phyloP scores from a whole-genome alignment of 2,797 vertebrate genomes.

The Gila robusta region DNA sequence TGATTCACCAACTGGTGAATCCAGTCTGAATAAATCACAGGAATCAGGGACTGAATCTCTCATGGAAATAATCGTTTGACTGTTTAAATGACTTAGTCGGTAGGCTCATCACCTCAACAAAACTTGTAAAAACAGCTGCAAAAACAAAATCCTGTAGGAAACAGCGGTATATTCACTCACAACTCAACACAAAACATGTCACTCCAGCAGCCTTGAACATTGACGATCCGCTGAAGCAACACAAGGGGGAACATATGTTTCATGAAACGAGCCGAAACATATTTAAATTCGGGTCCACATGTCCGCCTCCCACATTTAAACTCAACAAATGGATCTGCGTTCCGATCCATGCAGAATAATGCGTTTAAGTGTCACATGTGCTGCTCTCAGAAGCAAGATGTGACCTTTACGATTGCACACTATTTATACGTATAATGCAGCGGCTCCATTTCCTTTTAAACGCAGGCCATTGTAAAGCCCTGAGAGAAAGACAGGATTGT shows the following conservation, averaged over 20 bases:
- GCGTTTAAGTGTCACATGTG: conserved; percentile 12
- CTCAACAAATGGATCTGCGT: conserved; percentile 7
- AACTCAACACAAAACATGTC: neutral
- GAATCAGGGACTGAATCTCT: neutral
- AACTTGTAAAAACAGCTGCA: neutral
- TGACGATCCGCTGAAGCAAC: conserved; percentile 20
- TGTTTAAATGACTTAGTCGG: neutral
- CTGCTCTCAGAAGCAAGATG: neutral
- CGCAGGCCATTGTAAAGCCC: conserved; percentile 15
- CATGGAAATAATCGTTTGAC: neutral
- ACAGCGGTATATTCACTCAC: neutral
- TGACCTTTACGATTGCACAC: conserved; percentile 45
- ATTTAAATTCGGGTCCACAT: neutral
- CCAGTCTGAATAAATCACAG: neutral
- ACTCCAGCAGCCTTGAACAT: conserved; percentile 1
- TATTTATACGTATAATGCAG: conserved; percentile 31
- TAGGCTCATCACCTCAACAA: neutral
- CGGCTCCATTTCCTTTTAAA: conserved; percentile 31
- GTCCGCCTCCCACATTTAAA: conserved; percentile 1
- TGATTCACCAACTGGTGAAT: neutral
- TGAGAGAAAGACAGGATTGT: conserved; percentile 32
- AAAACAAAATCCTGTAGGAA: neutral
- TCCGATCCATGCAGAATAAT: conserved; percentile 4
- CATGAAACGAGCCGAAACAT: neutral
- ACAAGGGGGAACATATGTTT: conserved; percentile 26